Conservation (phyloP, 2,888 invertebrate species). For the Arctia plantaginis region DNA sequence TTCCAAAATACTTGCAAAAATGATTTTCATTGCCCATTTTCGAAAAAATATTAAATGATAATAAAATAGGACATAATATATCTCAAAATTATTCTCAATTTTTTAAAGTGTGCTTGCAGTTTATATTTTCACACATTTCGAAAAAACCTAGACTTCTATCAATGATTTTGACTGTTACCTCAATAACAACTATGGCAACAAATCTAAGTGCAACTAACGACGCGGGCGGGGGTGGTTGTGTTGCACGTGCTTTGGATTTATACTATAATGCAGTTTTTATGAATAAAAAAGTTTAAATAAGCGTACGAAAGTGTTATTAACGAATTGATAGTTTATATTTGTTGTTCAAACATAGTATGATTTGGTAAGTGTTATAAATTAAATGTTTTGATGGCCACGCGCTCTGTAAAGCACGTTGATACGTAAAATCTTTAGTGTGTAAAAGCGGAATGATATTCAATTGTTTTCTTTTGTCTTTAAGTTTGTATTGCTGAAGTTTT, state of each 20-base stretch:
- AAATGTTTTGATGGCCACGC: constrained; percentile 59
- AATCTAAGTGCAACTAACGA: constrained; percentile 61
- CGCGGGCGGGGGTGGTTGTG: constrained; percentile 62
- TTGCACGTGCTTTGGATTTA: constrained; percentile 57
- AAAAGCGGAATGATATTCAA: constrained; percentile 22
- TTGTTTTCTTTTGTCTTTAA: constrained; percentile 29
- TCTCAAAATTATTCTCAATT: not conserved
- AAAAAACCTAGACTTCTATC: not conserved
- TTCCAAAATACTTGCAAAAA: not conserved
- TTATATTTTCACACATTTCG: not conserved
- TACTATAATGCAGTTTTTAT: constrained; percentile 54
- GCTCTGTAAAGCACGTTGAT: constrained; percentile 62
- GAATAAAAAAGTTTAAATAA: constrained; percentile 53
- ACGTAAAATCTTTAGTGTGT: constrained; percentile 23
- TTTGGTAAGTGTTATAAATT: constrained; percentile 64
- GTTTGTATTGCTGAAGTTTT: constrained; percentile 19
- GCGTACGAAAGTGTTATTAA: constrained; percentile 29
- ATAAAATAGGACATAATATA: not conserved
- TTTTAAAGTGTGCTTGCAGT: not conserved
- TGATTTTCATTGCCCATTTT: not conserved
- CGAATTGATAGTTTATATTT: constrained; percentile 26
- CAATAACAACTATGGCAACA: constrained; percentile 44
- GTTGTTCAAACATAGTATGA: constrained; percentile 50
- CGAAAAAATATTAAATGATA: not conserved
- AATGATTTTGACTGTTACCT: not conserved